Evolutionary conservation across 92 coral and sea anemone species (phyloP).

Genomic region (Blastomussa wellsi): DNA sequence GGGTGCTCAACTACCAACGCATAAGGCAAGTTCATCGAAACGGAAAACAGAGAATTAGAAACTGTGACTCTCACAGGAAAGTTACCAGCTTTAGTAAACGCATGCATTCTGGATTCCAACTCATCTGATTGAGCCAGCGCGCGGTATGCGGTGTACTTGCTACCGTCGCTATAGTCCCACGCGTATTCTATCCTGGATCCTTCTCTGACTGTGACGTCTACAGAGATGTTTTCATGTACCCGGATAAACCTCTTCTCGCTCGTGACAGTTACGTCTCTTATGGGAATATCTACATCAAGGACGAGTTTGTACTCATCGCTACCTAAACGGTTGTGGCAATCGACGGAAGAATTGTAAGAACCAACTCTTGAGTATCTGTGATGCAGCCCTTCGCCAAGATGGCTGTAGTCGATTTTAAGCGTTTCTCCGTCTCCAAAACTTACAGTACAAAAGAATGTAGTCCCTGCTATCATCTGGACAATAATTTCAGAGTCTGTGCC

Average conservation of each 20-base stretch:
- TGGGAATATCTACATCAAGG: conserved; percentile 76
- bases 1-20: conserved; percentile 70
- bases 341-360: conserved; percentile 65
- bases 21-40: conserved; percentile 28
- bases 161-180: conserved; percentile 67
- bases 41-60: conserved; percentile 72
- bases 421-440: conserved; percentile 78
- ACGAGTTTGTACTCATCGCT: conserved; percentile 34
- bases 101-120: conserved; percentile 56
- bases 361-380: conserved; percentile 65
- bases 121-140: conserved; percentile 39
- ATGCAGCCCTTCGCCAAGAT: conserved; percentile 37
- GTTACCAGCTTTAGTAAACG: conserved; percentile 63
- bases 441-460: conserved; percentile 70
- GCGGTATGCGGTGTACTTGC: conserved; percentile 37
- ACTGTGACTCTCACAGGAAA: conserved; percentile 65
- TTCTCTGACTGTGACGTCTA: conserved; percentile 55
- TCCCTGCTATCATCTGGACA: conserved; percentile 67
- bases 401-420: conserved; percentile 65
- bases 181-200: conserved; percentile 77
- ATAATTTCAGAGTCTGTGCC: conserved; percentile 61
- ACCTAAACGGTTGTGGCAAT: conserved; percentile 79
- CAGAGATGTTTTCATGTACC: conserved; percentile 58
- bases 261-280: conserved; percentile 60
- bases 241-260: conserved; percentile 60